Evolutionary conservation across 1,140 invertebrate genomes (phyloP).

Genomic region (Apis florea): DNA sequence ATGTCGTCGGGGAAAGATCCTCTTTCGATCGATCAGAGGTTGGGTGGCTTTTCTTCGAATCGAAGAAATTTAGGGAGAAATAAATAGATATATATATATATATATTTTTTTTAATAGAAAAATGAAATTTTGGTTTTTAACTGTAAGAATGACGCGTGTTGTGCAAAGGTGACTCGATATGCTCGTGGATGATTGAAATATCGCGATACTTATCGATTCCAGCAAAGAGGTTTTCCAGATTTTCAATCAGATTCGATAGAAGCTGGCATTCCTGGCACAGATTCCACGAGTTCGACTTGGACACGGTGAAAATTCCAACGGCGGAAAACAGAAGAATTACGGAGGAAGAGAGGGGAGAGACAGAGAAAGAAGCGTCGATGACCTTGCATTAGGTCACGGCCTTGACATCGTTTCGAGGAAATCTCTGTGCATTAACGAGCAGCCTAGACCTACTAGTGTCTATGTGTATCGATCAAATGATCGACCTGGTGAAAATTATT

Average conservation of each 20-base stretch:
- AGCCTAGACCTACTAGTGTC: conserved; percentile 23
- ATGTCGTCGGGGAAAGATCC: neutral
- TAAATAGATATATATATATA: too few species aligned
- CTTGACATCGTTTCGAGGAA: conserved; percentile 75
- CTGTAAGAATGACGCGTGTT: too few species aligned
- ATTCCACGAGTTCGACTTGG: neutral
- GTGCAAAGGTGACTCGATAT: too few species aligned
- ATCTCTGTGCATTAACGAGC: conserved; percentile 52
- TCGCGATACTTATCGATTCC: neutral
- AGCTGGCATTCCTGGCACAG: neutral
- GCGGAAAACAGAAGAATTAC: conserved; percentile 4
- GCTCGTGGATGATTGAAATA: too few species aligned
- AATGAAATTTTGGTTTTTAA: too few species aligned
- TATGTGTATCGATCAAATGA: conserved; percentile 14
- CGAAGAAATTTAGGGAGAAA: too few species aligned
- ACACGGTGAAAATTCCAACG: conserved; percentile 5
- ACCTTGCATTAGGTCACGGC: conserved; percentile 75
- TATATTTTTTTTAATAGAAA: too few species aligned
- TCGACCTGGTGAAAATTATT: conserved; percentile 19
- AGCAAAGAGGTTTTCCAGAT: neutral
- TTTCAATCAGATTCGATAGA: neutral
- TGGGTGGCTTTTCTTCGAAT: too few species aligned
- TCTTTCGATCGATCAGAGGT: neutral
- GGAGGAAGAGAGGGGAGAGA: neutral
- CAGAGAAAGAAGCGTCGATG: conserved; percentile 53